A percentile compares a stretch with the other conserved stretches of the same genome.
Evolutionary conservation across 2,888 invertebrate genomes (phyloP).

Genomic region (Nipponacmea schrenckii): DNA sequence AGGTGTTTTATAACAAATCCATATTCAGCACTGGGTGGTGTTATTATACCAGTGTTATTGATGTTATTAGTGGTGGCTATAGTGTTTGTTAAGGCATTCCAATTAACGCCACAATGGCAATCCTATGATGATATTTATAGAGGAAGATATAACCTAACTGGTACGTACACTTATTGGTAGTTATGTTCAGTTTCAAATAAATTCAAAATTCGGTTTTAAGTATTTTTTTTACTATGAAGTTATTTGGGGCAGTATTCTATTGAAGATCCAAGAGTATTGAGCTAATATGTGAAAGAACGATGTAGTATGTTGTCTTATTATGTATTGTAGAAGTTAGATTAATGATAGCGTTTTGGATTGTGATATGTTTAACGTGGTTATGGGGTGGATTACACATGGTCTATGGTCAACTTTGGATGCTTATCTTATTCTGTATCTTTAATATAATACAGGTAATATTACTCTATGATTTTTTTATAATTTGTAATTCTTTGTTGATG

Average conservation of each 20-base stretch:
- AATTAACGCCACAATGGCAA: slow-evolving; percentile 63
- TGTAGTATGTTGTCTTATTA: not conserved
- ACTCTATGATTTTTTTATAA: not conserved
- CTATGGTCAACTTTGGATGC: slow-evolving; percentile 63
- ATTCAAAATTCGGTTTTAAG: not conserved
- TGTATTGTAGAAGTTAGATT: slow-evolving; percentile 54
- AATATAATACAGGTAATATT: slow-evolving; percentile 52
- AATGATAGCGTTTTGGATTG: slow-evolving; percentile 56
- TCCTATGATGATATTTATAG: slow-evolving; percentile 64
- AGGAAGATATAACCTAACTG: slow-evolving; percentile 59
- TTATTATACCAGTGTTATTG: slow-evolving; percentile 56
- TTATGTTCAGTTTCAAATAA: too few species aligned
- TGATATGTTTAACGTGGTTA: slow-evolving; percentile 56
- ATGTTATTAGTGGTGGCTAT: slow-evolving; percentile 54
- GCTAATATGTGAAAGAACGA: not conserved
- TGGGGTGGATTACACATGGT: slow-evolving; percentile 65
- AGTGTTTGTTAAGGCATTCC: slow-evolving; percentile 63
- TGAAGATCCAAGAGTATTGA: not conserved
- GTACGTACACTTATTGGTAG: slow-evolving; percentile 43
- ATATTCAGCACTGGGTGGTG: slow-evolving; percentile 59
- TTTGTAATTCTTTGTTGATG: too few species aligned
- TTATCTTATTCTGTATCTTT: slow-evolving; percentile 62
- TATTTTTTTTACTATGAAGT: not conserved
- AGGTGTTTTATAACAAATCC: slow-evolving; percentile 64
- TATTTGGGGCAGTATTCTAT: not conserved